Evolutionary conservation across 2,113 vertebrate genomes (phyloP).

Genomic region (Zosterops borbonicus): DNA sequence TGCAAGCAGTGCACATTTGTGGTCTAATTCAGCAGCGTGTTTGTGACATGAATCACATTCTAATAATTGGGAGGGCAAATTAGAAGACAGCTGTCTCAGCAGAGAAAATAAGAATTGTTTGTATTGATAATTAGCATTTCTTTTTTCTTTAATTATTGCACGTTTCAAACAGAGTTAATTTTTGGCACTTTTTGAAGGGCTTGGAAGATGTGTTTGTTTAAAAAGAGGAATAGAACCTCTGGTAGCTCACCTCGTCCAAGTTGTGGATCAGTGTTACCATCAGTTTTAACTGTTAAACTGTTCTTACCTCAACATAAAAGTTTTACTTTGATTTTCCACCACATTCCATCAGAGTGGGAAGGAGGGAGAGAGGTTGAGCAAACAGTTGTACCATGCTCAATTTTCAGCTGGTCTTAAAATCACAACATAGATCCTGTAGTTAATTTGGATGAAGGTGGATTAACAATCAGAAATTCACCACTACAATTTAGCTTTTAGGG

Average conservation of each 20-base stretch:
- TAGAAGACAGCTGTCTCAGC: not conserved
- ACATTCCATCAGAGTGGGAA: not conserved
- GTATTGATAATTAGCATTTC: not conserved
- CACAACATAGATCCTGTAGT: not conserved
- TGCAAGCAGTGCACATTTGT: slow-evolving; percentile 40
- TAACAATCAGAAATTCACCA: not conserved
- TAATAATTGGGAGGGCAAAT: slow-evolving; percentile 50
- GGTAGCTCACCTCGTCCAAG: not conserved
- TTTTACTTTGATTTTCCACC: not conserved
- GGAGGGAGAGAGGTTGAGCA: not conserved
- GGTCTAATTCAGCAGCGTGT: slow-evolving; percentile 48
- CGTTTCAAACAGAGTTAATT: not conserved
- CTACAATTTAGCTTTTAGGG: not conserved
- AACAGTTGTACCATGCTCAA: not conserved
- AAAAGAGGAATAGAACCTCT: not conserved
- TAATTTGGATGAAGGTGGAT: not conserved
- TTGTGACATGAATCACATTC: slow-evolving; percentile 38
- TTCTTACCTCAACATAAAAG: not conserved
- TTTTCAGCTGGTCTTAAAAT: not conserved
- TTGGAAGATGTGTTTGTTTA: not conserved
- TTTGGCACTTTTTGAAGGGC: not conserved
- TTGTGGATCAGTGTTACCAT: not conserved
- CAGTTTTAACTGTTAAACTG: not conserved
- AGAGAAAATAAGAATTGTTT: slow-evolving; percentile 32
- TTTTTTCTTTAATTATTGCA: not conserved